Conservation (phyloP, 2,113 vertebrate species). For the Mellivora capensis region DNA sequence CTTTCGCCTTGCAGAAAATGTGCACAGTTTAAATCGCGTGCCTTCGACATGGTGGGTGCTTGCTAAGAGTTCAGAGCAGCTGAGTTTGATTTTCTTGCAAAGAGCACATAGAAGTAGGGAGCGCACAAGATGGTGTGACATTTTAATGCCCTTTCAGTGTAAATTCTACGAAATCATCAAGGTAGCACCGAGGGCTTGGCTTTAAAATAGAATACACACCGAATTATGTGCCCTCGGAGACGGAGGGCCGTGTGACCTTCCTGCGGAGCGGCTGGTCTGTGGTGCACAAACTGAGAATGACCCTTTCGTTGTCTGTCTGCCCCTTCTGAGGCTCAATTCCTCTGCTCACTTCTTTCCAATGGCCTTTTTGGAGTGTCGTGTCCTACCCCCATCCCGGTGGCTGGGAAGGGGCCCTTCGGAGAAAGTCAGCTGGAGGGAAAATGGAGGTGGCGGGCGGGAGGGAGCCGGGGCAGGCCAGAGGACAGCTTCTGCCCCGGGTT, state of each 20-base stretch:
- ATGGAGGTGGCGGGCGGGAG: fast-evolving
- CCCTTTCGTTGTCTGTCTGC: not conserved
- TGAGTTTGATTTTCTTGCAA: conserved; percentile 40
- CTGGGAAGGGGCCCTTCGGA: not conserved
- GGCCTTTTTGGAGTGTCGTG: not conserved
- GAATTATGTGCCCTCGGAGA: not conserved
- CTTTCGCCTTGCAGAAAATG: not conserved
- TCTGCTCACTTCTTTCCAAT: not conserved
- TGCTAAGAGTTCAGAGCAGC: conserved; percentile 29
- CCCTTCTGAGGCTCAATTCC: not conserved
- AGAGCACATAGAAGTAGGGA: conserved; percentile 51
- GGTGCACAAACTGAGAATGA: conserved; percentile 1
- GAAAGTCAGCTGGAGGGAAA: not conserved
- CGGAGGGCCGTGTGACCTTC: not conserved
- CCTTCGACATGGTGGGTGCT: not conserved
- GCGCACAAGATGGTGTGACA: conserved; percentile 56
- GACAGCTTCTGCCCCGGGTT: not conserved
- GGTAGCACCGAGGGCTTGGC: not conserved
- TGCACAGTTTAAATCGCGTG: not conserved
- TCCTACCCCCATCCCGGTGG: not conserved
- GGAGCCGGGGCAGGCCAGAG: fast-evolving
- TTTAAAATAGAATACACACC: conserved; percentile 56
- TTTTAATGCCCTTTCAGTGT: conserved; percentile 69
- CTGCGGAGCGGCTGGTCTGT: not conserved
- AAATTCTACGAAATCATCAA: conserved; percentile 64